These are phyloP conservation scores for Lordiphosa mommai DNA, from an alignment of 1,140 invertebrate species.

Conservation along the genomic window DNA sequence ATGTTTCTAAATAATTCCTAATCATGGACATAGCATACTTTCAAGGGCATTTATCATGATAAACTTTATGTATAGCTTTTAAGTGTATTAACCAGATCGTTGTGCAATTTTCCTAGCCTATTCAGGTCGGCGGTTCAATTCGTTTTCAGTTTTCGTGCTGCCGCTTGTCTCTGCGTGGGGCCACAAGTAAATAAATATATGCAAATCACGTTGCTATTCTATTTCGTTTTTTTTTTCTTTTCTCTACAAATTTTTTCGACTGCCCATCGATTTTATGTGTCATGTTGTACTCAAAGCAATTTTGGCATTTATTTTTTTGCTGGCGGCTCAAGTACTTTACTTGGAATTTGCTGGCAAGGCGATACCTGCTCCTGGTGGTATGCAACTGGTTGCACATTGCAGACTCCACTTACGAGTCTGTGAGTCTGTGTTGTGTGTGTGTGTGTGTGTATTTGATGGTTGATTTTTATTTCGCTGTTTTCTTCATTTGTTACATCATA, in stretches of 20 bases:
- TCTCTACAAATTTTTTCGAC: slow-evolving; percentile 17
- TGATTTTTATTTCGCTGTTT: slow-evolving; percentile 68
- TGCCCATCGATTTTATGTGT: slow-evolving; percentile 62
- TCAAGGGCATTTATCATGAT: too few relatives aligned
- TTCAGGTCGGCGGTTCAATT: slow-evolving; percentile 47
- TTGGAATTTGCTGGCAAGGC: slow-evolving; percentile 21
- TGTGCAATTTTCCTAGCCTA: slow-evolving; percentile 2
- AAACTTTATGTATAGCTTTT: too few relatives aligned
- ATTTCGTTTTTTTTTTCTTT: slow-evolving; percentile 20
- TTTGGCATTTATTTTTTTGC: slow-evolving; percentile 26
- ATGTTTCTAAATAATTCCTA: too few relatives aligned
- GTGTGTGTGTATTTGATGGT: slow-evolving; percentile 36
- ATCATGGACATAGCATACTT: too few relatives aligned
- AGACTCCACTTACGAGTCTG: background rate
- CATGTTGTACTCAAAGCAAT: slow-evolving; percentile 41
- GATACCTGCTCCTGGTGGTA: slow-evolving; percentile 27
- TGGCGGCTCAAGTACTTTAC: slow-evolving; percentile 33
- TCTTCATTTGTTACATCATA: slow-evolving; percentile 77
- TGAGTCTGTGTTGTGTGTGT: slow-evolving; percentile 6
- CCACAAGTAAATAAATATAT: slow-evolving; percentile 66
- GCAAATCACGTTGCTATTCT: slow-evolving; percentile 67
- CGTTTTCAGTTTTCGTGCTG: slow-evolving; percentile 15
- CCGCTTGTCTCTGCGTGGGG: background rate
- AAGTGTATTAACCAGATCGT: slow-evolving; percentile 13
- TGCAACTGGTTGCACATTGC: slow-evolving; percentile 59